Percentiles rank a stretch among this genome's conserved stretches.
These are phyloP conservation scores for Melanerpes formicivorus DNA, from an alignment of 2,113 vertebrate species.

Conservation along the genomic window DNA sequence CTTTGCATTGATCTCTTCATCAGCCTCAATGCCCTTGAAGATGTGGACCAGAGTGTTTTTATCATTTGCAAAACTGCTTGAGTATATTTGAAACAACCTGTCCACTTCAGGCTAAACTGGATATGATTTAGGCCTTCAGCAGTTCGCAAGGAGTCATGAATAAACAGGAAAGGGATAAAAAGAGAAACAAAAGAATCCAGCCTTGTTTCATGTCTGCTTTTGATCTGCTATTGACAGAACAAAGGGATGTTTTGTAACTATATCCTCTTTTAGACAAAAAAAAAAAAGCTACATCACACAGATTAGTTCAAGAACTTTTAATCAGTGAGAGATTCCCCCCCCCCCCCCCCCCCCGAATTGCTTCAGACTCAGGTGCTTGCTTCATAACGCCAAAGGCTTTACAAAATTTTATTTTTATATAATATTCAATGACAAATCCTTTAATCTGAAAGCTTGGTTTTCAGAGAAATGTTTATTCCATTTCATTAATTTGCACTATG, in stretches of 20 bases:
- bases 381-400: conserved; percentile 4
- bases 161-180: neutral
- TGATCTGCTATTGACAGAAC: conserved; percentile 27
- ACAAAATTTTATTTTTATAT: conserved; percentile 33
- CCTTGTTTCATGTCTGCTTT: conserved; percentile 3
- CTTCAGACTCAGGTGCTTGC: conserved; percentile 7
- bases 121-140: neutral
- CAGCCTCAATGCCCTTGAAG: neutral
- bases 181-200: neutral
- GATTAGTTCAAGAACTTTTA: conserved; percentile 56
- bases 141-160: neutral
- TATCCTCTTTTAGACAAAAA: neutral
- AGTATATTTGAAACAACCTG: neutral
- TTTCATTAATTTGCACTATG: conserved; percentile 58
- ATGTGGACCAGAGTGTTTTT: neutral
- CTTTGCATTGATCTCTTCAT: neutral
- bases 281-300: neutral
- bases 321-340: neutral
- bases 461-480: conserved; percentile 23
- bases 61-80: neutral
- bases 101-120: neutral
- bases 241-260: neutral
- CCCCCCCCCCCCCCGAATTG: neutral
- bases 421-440: conserved; percentile 56
- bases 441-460: conserved; percentile 65